phyloP scores from a whole-genome alignment of 2,113 vertebrate species.

The Grammatotria lemairii region DNA sequence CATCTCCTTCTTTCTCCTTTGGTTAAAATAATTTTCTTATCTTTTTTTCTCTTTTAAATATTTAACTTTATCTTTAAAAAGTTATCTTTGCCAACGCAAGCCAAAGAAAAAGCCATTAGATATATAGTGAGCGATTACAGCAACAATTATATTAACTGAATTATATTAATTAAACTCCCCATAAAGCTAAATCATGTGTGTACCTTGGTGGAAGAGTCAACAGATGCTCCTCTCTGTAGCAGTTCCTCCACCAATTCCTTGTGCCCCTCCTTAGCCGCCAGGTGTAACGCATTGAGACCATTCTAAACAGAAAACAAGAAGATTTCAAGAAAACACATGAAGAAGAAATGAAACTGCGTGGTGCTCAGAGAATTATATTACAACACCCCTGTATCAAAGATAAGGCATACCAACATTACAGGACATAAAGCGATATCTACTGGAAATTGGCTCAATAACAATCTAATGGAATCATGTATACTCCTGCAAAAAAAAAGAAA shows the following conservation, averaged over 20 bases:
- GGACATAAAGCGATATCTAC: neutral
- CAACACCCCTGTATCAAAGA: neutral
- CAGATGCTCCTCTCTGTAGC: constrained; percentile 86
- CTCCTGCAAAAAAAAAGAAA: neutral
- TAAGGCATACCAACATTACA: neutral
- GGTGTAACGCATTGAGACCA: constrained; percentile 92
- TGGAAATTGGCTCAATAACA: neutral
- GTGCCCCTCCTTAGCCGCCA: constrained; percentile 96
- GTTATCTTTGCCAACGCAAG: neutral
- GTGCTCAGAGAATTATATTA: neutral
- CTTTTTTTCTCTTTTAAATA: neutral
- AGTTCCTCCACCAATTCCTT: constrained; percentile 90
- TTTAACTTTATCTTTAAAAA: neutral
- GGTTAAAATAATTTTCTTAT: neutral
- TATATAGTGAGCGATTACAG: neutral
- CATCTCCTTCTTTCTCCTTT: neutral
- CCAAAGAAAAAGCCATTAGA: neutral
- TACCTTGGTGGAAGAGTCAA: constrained; percentile 95
- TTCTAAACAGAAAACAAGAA: constrained; percentile 72
- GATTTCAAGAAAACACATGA: neutral
- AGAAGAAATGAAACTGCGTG: neutral
- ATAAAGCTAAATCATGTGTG: neutral
- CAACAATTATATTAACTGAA: neutral
- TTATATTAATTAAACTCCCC: neutral
- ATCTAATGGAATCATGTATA: neutral